Conservation (phyloP, 1,140 invertebrate species). For the Hydropsyche tenuis region DNA sequence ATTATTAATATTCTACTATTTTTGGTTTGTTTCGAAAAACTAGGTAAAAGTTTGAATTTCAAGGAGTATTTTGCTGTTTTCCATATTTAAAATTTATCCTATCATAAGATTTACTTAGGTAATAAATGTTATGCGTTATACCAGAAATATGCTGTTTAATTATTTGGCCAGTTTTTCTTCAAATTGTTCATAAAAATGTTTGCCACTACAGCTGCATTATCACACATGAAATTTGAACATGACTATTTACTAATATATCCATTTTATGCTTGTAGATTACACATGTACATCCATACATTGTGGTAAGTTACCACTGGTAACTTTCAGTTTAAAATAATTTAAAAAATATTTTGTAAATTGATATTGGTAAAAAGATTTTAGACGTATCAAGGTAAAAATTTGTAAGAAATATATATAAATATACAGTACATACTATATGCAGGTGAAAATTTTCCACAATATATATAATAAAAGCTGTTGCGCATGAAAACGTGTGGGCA, state of each 20-base stretch:
- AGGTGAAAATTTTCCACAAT: conserved; percentile 9
- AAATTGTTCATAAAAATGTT: conserved; percentile 15
- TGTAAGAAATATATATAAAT: conserved; percentile 34
- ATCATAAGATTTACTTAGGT: conserved; percentile 31
- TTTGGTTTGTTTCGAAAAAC: no score
- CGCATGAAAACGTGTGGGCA: conserved; percentile 22
- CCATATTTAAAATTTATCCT: conserved; percentile 25
- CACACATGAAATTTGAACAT: conserved; percentile 27
- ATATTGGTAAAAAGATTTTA: not conserved
- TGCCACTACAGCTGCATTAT: conserved; percentile 21
- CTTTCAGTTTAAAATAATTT: conserved; percentile 1
- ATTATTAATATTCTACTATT: no score
- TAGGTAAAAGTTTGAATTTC: no score
- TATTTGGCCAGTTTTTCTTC: not conserved
- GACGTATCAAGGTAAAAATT: conserved; percentile 17
- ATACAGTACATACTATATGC: conserved; percentile 12
- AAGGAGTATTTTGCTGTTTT: no score
- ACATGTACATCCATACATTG: no score
- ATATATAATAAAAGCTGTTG: conserved; percentile 26
- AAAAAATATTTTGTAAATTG: conserved; percentile 12
- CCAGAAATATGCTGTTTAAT: not conserved
- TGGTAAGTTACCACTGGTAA: not conserved
- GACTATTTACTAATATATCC: conserved; percentile 3
- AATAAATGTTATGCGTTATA: not conserved
- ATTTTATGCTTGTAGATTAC: not conserved